Conservation (phyloP, 2,797 vertebrate genomes). For the Thaleichthys pacificus region DNA sequence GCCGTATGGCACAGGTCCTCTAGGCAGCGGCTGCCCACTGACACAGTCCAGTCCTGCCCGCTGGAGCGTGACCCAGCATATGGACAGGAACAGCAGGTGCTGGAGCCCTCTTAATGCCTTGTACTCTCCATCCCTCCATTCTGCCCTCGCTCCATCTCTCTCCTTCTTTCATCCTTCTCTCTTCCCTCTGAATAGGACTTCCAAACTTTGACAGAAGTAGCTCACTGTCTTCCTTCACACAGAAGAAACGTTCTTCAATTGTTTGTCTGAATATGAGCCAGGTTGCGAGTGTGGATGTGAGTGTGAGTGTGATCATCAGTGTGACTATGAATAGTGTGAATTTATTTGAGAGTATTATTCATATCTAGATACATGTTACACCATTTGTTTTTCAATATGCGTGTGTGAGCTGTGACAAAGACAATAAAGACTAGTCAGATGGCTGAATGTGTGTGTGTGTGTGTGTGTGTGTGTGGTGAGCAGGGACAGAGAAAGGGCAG, state of each 20-base stretch:
- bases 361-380: too few relatives aligned
- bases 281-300: not conserved
- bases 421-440: too few relatives aligned
- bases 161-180: not conserved
- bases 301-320: not conserved
- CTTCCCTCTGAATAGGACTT: not conserved
- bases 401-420: too few relatives aligned
- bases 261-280: not conserved
- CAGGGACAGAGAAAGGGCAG: too few relatives aligned
- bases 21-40: slow-evolving; percentile 26
- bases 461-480: too few relatives aligned
- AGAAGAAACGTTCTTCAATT: not conserved
- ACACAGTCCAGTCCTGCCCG: slow-evolving; percentile 20
- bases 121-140: not conserved
- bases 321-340: not conserved
- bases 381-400: too few relatives aligned
- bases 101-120: not conserved
- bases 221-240: not conserved
- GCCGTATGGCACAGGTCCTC: slow-evolving; percentile 38
- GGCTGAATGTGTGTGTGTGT: too few relatives aligned
- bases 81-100: slow-evolving; percentile 53
- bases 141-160: slow-evolving; percentile 2
- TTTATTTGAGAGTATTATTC: too few relatives aligned
- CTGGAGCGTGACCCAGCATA: slow-evolving; percentile 35
- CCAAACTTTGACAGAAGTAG: too few relatives aligned